Evolutionary conservation across 2,888 invertebrate genomes (phyloP).

Genomic region (Volucella inanis): DNA sequence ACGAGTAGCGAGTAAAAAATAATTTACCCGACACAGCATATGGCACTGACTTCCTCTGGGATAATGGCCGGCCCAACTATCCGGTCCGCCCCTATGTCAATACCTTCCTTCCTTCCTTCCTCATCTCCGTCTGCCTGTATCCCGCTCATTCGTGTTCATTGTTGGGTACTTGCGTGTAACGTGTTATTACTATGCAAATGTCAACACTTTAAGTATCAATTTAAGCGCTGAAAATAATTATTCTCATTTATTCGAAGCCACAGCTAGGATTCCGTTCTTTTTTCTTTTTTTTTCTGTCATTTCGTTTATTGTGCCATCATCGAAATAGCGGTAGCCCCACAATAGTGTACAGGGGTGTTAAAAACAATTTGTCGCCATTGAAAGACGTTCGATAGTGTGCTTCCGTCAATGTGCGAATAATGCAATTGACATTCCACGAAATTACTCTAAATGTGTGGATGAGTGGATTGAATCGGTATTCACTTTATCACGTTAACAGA

Average conservation of each 20-base stretch:
- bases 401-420: slow-evolving; percentile 37
- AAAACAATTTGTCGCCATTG: slow-evolving; percentile 66
- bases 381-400: slow-evolving; percentile 51
- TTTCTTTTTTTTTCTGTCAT: neutral
- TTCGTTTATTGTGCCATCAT: neutral
- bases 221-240: slow-evolving; percentile 48
- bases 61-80: slow-evolving; percentile 21
- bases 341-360: slow-evolving; percentile 41
- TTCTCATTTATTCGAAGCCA: slow-evolving; percentile 56
- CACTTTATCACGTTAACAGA: slow-evolving; percentile 24
- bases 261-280: slow-evolving; percentile 14
- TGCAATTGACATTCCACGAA: slow-evolving; percentile 54
- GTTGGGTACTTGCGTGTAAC: slow-evolving; percentile 54
- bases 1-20: slow-evolving; percentile 23
- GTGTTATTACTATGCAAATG: slow-evolving; percentile 59
- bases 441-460: neutral
- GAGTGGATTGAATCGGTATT: slow-evolving; percentile 22
- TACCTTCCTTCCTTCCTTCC: too few relatives aligned
- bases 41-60: slow-evolving; percentile 43
- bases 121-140: too few relatives aligned
- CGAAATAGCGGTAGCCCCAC: neutral
- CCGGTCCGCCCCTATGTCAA: neutral
- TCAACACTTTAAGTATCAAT: slow-evolving; percentile 63
- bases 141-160: slow-evolving; percentile 1
- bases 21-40: slow-evolving; percentile 38